Conservation (phyloP, 2,888 invertebrate species). For the Leptothorax acervorum region DNA sequence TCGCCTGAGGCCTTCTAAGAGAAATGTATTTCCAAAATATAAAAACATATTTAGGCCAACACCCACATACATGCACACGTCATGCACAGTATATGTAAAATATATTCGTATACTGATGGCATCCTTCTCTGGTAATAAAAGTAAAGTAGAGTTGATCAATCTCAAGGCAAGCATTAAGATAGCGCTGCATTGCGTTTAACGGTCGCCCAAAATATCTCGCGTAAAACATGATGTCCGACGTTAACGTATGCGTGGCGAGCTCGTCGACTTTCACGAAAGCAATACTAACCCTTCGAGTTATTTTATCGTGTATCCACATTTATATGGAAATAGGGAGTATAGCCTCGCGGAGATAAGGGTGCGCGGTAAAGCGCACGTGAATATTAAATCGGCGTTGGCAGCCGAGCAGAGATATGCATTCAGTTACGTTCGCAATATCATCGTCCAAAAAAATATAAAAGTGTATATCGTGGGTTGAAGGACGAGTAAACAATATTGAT, state of each 20-base stretch:
- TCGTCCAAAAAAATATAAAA: constrained; percentile 23
- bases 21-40: not conserved
- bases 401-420: constrained; percentile 36
- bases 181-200: not conserved
- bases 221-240: constrained; percentile 1
- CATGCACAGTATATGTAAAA: not conserved
- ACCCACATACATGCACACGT: too few species aligned
- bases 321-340: constrained; percentile 60
- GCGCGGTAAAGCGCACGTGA: constrained; percentile 63
- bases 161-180: not conserved
- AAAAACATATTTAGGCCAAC: not conserved
- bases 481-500: constrained; percentile 27
- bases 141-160: constrained; percentile 6
- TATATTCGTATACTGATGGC: too few species aligned
- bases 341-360: constrained; percentile 55
- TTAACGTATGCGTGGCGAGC: constrained; percentile 37
- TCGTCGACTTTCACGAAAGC: constrained; percentile 42
- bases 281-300: constrained; percentile 43
- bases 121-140: not conserved
- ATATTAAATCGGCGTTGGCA: constrained; percentile 67
- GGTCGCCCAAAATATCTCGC: constrained; percentile 10
- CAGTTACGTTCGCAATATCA: constrained; percentile 16
- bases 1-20: not conserved
- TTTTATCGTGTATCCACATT: constrained; percentile 62
- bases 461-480: constrained; percentile 39